Conservation (phyloP, 2,888 invertebrate genomes). For the Acrocyrtus sp. region DNA sequence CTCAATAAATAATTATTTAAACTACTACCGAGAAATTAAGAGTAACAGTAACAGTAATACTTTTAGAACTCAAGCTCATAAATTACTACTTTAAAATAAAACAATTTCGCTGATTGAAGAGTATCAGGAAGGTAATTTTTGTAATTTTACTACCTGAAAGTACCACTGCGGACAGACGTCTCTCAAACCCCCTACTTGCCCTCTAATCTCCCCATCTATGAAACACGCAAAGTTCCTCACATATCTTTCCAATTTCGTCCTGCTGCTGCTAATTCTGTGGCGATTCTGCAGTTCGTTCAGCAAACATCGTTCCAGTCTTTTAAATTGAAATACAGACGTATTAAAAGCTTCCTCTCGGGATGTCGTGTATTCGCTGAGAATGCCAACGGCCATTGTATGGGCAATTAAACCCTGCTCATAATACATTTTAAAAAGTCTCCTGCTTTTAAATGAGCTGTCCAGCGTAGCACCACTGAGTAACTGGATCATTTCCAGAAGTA, state of each 20-base stretch:
- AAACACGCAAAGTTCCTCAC: conserved; percentile 12
- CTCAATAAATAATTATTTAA: too few relatives aligned
- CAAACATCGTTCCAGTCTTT: neutral
- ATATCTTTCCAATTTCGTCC: conserved; percentile 4
- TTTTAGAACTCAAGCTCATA: too few relatives aligned
- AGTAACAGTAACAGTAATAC: too few relatives aligned
- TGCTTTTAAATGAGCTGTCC: neutral
- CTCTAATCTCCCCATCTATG: conserved; percentile 12
- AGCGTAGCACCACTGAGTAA: conserved; percentile 5
- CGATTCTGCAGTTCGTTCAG: neutral
- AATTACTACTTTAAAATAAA: too few relatives aligned
- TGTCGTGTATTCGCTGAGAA: neutral
- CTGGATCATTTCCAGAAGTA: conserved; percentile 19
- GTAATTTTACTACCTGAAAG: too few relatives aligned
- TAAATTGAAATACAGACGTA: conserved; percentile 3
- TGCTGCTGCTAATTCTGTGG: neutral
- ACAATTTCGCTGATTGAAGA: too few relatives aligned
- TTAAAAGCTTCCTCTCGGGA: neutral
- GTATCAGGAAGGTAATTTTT: too few relatives aligned
- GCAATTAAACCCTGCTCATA: neutral
- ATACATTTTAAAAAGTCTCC: conserved; percentile 2
- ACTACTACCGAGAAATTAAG: too few relatives aligned
- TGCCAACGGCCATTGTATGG: conserved; percentile 2
- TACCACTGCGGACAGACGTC: too few relatives aligned
- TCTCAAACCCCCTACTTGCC: too few relatives aligned